Percentiles rank a stretch among this genome's conserved stretches.
These are phyloP conservation scores for Apaloderma vittatum DNA, from an alignment of 2,113 vertebrate species.

Conservation along the genomic window DNA sequence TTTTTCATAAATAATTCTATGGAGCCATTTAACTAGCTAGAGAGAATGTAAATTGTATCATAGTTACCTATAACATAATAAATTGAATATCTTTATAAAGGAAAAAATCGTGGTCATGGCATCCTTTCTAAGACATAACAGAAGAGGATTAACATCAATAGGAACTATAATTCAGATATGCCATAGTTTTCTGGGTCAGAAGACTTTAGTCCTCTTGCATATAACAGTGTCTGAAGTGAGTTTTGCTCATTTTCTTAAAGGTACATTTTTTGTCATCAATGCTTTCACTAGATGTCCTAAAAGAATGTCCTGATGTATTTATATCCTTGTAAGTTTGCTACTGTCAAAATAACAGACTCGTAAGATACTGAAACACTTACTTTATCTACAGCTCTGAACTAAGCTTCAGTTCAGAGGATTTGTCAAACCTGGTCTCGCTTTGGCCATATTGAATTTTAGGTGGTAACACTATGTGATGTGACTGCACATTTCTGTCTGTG, in stretches of 20 bases:
- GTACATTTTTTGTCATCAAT: neutral
- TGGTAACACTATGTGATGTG: neutral
- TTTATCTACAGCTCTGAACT: conserved; percentile 42
- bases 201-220: neutral
- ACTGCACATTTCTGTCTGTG: neutral
- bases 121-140: neutral
- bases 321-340: conserved; percentile 24
- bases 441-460: neutral
- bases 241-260: neutral
- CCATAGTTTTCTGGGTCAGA: neutral
- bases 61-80: neutral
- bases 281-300: neutral
- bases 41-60: neutral
- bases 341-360: neutral
- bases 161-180: neutral
- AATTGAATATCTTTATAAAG: neutral
- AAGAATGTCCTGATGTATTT: neutral
- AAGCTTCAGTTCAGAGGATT: neutral
- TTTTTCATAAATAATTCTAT: neutral
- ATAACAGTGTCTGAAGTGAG: neutral
- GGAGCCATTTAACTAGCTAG: neutral
- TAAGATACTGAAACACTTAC: conserved; percentile 36
- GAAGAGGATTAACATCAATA: neutral
- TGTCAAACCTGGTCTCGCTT: neutral
- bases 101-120: neutral